A percentile compares a stretch with the other conserved stretches of the same genome.
phyloP scores from a whole-genome alignment of 1,140 invertebrate genomes.

The Bombus confusus region DNA sequence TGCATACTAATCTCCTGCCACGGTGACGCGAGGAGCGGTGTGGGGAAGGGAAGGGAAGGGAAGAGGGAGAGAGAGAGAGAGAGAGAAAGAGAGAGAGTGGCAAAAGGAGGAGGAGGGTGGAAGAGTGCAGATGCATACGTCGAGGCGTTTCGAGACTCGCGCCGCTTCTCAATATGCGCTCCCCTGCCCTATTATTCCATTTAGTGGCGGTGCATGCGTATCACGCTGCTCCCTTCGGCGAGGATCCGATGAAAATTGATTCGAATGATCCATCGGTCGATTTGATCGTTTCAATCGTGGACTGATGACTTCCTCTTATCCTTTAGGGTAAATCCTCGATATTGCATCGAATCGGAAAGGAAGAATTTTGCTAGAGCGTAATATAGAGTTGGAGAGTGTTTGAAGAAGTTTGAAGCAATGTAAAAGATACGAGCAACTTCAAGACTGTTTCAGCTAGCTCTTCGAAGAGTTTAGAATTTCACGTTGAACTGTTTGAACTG shows the following conservation, averaged over 20 bases:
- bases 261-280: neutral
- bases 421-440: too few species aligned
- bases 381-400: neutral
- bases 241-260: neutral
- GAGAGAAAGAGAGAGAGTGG: neutral
- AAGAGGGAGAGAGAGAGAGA: constrained; percentile 61
- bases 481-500: too few species aligned
- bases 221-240: constrained; percentile 9
- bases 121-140: constrained; percentile 71
- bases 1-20: constrained; percentile 79
- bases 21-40: constrained; percentile 29
- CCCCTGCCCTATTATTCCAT: constrained; percentile 77
- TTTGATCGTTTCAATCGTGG: neutral
- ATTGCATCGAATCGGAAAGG: neutral
- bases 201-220: constrained; percentile 59
- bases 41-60: constrained; percentile 37
- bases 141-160: constrained; percentile 72
- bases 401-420: neutral
- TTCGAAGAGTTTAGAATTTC: neutral
- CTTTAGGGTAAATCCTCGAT: neutral
- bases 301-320: neutral
- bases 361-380: neutral
- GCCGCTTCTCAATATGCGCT: constrained; percentile 67
- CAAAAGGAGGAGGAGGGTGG: constrained; percentile 35
- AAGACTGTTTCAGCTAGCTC: too few species aligned